Evolutionary conservation across 2,888 invertebrate genomes (phyloP).

Genomic region (Sericinus montela): DNA sequence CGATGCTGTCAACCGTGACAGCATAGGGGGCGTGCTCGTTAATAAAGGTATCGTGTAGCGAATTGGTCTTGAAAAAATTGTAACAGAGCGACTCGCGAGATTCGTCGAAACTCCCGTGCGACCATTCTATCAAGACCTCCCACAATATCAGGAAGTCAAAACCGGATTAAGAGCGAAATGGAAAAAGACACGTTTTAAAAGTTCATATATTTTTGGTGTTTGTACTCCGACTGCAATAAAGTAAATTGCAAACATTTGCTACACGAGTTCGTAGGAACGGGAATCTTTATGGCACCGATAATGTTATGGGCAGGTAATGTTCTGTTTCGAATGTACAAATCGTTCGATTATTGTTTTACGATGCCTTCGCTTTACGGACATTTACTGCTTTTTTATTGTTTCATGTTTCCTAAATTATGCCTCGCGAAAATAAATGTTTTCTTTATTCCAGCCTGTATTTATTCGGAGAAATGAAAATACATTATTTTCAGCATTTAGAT

Average conservation of each 20-base stretch:
- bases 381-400: slow-evolving; percentile 20
- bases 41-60: slow-evolving; percentile 67
- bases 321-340: slow-evolving; percentile 63
- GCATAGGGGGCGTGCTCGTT: slow-evolving; percentile 45
- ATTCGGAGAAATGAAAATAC: too few relatives aligned
- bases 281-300: slow-evolving; percentile 71
- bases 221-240: slow-evolving; percentile 67
- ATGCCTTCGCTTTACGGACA: slow-evolving; percentile 30
- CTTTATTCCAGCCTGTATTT: neutral
- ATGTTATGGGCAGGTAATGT: slow-evolving; percentile 75
- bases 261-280: slow-evolving; percentile 65
- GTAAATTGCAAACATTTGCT: slow-evolving; percentile 74
- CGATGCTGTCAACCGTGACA: neutral
- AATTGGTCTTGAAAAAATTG: slow-evolving; percentile 63
- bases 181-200: slow-evolving; percentile 28
- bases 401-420: slow-evolving; percentile 23
- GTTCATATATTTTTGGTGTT: slow-evolving; percentile 41
- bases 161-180: slow-evolving; percentile 13
- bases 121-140: slow-evolving; percentile 29
- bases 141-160: slow-evolving; percentile 23
- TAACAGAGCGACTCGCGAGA: slow-evolving; percentile 48
- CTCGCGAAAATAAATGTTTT: slow-evolving; percentile 8
- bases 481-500: too few relatives aligned
- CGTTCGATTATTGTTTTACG: slow-evolving; percentile 67
- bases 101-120: neutral